A percentile compares a stretch with the other conserved stretches of the same genome.
phyloP scores from a whole-genome alignment of 2,888 invertebrate species.

The Hedychridium roseum region DNA sequence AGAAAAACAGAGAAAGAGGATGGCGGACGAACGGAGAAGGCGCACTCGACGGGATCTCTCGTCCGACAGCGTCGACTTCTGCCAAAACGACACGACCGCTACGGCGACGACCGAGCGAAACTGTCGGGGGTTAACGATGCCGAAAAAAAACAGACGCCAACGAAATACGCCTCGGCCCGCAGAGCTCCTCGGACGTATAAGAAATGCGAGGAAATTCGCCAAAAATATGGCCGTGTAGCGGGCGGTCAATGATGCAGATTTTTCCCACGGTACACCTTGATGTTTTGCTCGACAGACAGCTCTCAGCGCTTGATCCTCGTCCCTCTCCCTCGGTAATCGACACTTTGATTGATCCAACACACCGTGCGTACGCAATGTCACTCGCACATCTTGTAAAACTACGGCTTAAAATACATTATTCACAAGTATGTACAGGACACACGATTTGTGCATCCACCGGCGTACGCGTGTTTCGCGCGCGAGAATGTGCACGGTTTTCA shows the following conservation, averaged over 20 bases:
- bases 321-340: neutral
- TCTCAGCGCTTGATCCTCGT: neutral
- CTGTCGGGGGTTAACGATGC: conserved; percentile 16
- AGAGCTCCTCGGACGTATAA: conserved; percentile 5
- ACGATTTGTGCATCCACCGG: conserved; percentile 50
- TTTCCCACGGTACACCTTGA: neutral
- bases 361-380: too few relatives aligned
- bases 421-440: conserved; percentile 55
- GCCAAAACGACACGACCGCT: conserved; percentile 18
- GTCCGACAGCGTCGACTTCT: conserved; percentile 4
- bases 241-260: too few relatives aligned
- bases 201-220: conserved; percentile 33
- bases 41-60: conserved; percentile 1
- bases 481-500: conserved; percentile 52
- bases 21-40: neutral
- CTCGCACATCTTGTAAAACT: conserved; percentile 35
- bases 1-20: neutral
- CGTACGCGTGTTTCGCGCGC: conserved; percentile 56
- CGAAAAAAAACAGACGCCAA: neutral
- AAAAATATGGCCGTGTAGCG: too few relatives aligned
- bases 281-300: neutral
- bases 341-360: too few relatives aligned
- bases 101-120: conserved; percentile 19
- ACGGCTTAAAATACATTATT: conserved; percentile 55
- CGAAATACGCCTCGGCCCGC: too few relatives aligned